phyloP scores from a whole-genome alignment of 2,888 invertebrate species.

The Dasypolia templi region DNA sequence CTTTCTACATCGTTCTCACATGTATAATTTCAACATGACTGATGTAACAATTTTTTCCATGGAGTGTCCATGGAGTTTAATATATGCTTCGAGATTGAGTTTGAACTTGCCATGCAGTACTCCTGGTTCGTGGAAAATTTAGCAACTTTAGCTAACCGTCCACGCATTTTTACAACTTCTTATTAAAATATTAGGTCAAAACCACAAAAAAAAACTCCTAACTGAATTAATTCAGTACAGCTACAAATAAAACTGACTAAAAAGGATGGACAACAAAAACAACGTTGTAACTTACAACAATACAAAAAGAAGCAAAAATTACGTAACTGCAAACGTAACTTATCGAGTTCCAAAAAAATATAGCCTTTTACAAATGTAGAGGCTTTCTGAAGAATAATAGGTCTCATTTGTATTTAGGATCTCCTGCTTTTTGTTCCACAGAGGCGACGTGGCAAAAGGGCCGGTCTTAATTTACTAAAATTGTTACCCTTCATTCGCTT shows the following conservation, averaged over 20 bases:
- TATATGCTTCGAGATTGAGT: no score
- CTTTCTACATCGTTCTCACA: no score
- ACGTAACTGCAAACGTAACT: constrained; percentile 39
- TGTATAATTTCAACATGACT: no score
- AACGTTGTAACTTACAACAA: not conserved
- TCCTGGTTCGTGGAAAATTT: not conserved
- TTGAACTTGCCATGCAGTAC: no score
- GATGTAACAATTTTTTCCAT: no score
- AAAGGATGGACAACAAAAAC: not conserved
- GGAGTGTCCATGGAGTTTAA: no score
- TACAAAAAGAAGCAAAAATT: constrained; percentile 28
- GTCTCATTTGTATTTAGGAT: constrained; percentile 63
- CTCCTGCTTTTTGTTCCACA: constrained; percentile 61
- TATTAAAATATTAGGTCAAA: no score
- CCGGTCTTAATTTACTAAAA: constrained; percentile 63
- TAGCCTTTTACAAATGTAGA: constrained; percentile 52
- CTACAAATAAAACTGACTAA: not conserved
- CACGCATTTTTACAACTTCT: no score
- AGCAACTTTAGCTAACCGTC: no score
- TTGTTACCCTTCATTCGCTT: constrained; percentile 52
- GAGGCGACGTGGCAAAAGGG: constrained; percentile 46
- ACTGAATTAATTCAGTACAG: not conserved
- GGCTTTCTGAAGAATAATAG: constrained; percentile 62
- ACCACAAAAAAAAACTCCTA: not conserved
- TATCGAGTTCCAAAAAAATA: constrained; percentile 60